These are phyloP conservation scores for Porphyrio hochstetteri DNA, from an alignment of 2,113 vertebrate genomes.

Conservation along the genomic window DNA sequence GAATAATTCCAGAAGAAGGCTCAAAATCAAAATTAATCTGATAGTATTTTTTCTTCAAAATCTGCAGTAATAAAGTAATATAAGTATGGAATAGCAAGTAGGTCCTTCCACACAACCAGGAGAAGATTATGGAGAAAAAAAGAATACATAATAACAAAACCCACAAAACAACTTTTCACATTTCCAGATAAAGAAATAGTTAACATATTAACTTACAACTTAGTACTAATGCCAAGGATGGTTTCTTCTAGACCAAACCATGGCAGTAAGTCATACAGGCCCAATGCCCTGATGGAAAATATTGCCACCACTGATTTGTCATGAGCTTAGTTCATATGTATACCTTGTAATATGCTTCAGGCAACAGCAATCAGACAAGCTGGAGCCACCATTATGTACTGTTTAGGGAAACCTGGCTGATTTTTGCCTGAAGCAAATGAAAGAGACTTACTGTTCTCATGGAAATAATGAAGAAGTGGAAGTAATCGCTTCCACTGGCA, in stretches of 20 bases:
- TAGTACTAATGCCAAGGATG: not conserved
- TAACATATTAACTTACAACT: not conserved
- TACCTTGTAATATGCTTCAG: not conserved
- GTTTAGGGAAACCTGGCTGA: not conserved
- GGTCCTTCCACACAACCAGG: not conserved
- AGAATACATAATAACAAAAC: too few relatives aligned
- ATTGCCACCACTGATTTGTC: not conserved
- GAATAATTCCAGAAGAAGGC: not conserved
- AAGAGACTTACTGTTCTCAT: not conserved
- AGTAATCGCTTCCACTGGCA: not conserved
- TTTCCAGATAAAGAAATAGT: not conserved
- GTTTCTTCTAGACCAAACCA: not conserved
- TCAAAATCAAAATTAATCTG: not conserved
- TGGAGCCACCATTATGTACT: not conserved
- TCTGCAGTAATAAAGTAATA: not conserved
- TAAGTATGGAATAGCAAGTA: not conserved
- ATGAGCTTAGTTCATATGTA: not conserved
- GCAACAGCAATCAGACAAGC: not conserved
- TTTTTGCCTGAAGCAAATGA: conserved; percentile 33
- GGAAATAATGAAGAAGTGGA: not conserved
- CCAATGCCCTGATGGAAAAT: not conserved
- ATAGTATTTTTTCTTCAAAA: not conserved
- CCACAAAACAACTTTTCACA: not conserved
- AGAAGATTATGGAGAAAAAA: not conserved
- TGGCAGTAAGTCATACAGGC: not conserved